Conservation (phyloP, 1,140 invertebrate genomes). For the Antheraea pernyi region DNA sequence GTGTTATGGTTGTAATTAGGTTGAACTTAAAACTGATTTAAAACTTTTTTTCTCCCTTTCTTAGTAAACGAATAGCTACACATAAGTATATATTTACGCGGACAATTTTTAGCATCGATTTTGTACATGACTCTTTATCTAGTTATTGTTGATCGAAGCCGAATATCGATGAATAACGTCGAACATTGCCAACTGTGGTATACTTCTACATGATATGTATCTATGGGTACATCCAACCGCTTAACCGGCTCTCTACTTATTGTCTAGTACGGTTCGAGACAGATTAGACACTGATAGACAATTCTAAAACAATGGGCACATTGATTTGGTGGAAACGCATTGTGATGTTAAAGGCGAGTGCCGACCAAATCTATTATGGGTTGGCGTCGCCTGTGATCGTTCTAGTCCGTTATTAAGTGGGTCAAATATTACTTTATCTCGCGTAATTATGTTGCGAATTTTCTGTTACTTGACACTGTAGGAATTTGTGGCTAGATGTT, state of each 20-base stretch:
- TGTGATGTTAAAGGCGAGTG: not conserved
- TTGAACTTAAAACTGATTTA: too few species aligned
- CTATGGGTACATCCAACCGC: not conserved
- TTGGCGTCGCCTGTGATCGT: not conserved
- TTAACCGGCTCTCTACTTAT: conserved; percentile 12
- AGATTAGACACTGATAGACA: conserved; percentile 14
- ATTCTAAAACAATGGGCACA: conserved; percentile 11
- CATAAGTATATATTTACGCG: too few species aligned
- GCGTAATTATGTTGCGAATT: too few species aligned
- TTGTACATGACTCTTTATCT: too few species aligned
- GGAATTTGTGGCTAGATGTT: too few species aligned
- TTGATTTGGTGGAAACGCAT: conserved; percentile 1
- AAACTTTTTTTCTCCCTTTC: too few species aligned
- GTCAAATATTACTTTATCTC: not conserved
- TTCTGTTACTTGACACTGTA: too few species aligned
- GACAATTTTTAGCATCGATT: too few species aligned
- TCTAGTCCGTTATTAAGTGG: not conserved
- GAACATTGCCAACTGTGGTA: not conserved
- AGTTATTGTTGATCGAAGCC: too few species aligned
- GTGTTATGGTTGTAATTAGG: too few species aligned
- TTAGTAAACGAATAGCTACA: too few species aligned
- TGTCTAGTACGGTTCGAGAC: conserved; percentile 12
- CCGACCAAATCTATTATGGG: not conserved
- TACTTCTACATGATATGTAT: not conserved
- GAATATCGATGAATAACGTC: too few species aligned